These are phyloP conservation scores for Phalanger gymnotis DNA, from an alignment of 2,797 vertebrate genomes.

Conservation along the genomic window DNA sequence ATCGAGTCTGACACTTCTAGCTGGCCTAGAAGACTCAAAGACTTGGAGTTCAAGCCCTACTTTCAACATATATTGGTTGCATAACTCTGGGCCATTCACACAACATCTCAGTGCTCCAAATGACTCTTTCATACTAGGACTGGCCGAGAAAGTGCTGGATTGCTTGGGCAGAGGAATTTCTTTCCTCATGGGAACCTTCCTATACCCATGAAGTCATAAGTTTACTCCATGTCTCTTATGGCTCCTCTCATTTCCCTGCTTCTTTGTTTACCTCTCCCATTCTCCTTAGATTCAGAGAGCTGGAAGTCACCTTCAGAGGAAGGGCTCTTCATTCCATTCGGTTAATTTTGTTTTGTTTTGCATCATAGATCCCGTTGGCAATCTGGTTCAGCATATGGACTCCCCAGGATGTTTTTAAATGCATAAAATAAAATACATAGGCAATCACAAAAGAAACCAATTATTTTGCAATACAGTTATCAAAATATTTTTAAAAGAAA, in stretches of 20 bases:
- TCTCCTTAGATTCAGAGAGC: background rate
- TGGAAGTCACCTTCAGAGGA: background rate
- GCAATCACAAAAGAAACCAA: background rate
- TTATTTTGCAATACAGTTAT: background rate
- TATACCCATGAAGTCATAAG: background rate
- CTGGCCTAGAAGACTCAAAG: background rate
- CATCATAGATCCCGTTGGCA: background rate
- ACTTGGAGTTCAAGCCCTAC: background rate
- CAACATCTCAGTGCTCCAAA: background rate
- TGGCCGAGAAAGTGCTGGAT: background rate
- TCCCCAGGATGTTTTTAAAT: background rate
- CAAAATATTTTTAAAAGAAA: background rate
- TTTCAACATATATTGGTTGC: background rate
- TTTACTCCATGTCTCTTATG: background rate
- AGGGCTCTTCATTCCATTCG: background rate
- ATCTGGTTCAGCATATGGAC: background rate
- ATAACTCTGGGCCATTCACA: background rate
- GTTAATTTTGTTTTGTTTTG: background rate
- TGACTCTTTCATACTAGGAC: background rate
- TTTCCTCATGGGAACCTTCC: background rate
- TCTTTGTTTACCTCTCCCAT: background rate
- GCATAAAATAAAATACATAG: background rate
- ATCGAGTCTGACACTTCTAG: background rate
- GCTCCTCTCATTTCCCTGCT: background rate
- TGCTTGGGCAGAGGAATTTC: background rate